Evolutionary conservation across 2,888 invertebrate genomes (phyloP), one percentile per base, ranked within the genome.

Genomic region (Elysia crispata): DNA sequence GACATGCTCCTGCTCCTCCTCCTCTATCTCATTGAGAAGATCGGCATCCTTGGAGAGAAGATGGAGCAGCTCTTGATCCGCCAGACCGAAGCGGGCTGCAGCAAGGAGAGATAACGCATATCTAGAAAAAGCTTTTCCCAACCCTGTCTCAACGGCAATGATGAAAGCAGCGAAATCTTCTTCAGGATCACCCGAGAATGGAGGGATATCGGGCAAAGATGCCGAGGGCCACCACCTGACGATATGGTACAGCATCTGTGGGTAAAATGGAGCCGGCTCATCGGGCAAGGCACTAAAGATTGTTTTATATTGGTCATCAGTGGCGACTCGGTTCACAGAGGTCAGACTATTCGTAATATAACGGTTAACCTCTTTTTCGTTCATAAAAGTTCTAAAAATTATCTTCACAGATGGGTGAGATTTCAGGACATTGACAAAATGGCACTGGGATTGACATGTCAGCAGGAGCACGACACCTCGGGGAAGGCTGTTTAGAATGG

Each of bases 41-140:
- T 81, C 80, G 11, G 82, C 41, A 57, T 84, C 83, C 25, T 79
- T 80, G 0, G 80, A 57, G 15, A 82, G 60, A 57, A 84, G 64
- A 62, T 84, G 83, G 23, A 82, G 72, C n/a, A 84, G 70, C 72
- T 84, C 84, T 18, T 78, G 79, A 57, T 81, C 83, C 1, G 80
- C 78, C 50, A 84, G 77, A 0, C 84, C 84, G 49, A 77, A 79
- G 1, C 77, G 74, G 8, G 84, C 82, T 5, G 75, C 50, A 1
- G 75, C 81, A 18, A 84, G 80, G n/a, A 82, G 75, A 5, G 80
- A 81, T n/a, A 84, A 69, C 1, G 77, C 77, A 54, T 84, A 81
- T 30, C 76, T 76, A 0, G 82, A 81, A 76, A 84, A 82, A 18
- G 78, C 79, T 20, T 33, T 28, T 1, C 84, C 84, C 20, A 82